Evolutionary conservation across 2,797 vertebrate species (phyloP).

Genomic region (Parauchenoglanis punctatus): DNA sequence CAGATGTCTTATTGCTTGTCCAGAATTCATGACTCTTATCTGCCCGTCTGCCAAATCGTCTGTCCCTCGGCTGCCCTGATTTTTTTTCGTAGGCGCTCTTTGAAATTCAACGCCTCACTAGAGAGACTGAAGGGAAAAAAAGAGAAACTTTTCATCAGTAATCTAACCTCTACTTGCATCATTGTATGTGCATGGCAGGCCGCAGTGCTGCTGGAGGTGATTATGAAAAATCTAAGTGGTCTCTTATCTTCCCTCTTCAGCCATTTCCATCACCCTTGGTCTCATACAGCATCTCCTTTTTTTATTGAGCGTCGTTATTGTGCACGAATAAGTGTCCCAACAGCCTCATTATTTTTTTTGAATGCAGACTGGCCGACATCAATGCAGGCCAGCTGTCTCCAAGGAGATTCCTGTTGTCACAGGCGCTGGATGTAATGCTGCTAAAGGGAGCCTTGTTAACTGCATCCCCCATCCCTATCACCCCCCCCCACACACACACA

Average conservation of each 20-base stretch:
- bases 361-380: conserved; percentile 52
- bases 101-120: conserved; percentile 33
- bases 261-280: conserved; percentile 39
- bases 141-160: conserved; percentile 36
- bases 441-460: conserved; percentile 60
- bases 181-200: conserved; percentile 26
- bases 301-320: conserved; percentile 48
- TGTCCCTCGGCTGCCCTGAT: conserved; percentile 11
- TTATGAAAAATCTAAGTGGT: conserved; percentile 42
- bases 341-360: conserved; percentile 43
- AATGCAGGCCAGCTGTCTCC: conserved; percentile 50
- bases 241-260: conserved; percentile 44
- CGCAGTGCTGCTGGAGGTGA: conserved; percentile 33
- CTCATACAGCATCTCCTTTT: conserved; percentile 32
- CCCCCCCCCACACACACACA: too few relatives aligned
- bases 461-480: neutral
- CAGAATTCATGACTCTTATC: conserved; percentile 37
- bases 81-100: conserved; percentile 16
- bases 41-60: conserved; percentile 24
- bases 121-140: conserved; percentile 3
- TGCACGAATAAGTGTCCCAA: conserved; percentile 34
- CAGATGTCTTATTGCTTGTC: conserved; percentile 39
- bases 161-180: conserved; percentile 31
- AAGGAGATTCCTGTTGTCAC: conserved; percentile 53
- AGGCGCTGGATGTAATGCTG: conserved; percentile 46